Conservation (phyloP, 2,113 vertebrate genomes). For the Gnathonemus echidnorhynchus region DNA sequence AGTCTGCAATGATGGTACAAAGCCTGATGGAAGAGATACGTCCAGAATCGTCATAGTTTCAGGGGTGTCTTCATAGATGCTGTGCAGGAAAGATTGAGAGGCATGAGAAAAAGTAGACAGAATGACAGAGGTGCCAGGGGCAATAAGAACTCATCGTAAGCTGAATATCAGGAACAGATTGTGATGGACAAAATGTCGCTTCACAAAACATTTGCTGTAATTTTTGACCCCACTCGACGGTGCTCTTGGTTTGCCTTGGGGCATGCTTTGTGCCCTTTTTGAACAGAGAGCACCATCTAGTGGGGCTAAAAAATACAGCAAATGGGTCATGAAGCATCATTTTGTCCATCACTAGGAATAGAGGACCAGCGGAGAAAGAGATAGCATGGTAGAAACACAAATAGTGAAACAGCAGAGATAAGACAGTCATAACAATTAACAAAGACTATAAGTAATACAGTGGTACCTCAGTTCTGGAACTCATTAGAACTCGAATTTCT, state of each 20-base stretch:
- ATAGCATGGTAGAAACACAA: no score
- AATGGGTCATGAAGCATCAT: no score
- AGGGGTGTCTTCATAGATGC: neutral
- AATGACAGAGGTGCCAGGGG: neutral
- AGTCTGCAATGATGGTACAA: neutral
- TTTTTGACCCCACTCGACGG: no score
- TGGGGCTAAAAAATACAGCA: no score
- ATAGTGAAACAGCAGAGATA: no score
- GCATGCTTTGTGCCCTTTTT: no score
- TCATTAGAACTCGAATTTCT: no score
- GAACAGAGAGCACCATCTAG: no score
- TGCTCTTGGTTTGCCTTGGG: neutral
- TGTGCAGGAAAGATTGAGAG: neutral
- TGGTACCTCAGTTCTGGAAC: no score
- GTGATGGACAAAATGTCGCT: neutral
- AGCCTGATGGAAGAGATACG: constrained; percentile 14
- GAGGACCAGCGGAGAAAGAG: neutral
- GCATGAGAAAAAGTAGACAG: neutral
- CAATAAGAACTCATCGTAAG: neutral
- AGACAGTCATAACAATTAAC: no score
- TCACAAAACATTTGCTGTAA: no score
- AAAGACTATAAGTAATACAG: no score
- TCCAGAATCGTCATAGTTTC: constrained; percentile 15
- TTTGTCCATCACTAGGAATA: neutral
- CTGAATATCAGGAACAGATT: neutral